Evolutionary conservation across 1,140 invertebrate genomes (phyloP).

Genomic region (Laupala kohalensis): DNA sequence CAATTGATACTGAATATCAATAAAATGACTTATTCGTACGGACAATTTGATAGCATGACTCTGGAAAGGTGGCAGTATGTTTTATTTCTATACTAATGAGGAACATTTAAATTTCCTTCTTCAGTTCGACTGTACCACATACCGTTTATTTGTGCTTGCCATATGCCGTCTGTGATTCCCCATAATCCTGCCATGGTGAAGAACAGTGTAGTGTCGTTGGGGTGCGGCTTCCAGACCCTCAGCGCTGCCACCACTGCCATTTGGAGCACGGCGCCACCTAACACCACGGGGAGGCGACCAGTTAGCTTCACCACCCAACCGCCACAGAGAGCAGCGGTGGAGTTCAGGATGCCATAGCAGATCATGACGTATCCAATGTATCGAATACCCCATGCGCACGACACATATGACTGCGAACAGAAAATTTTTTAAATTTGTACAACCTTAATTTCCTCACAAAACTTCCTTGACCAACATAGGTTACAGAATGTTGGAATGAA

Average conservation of each 20-base stretch:
- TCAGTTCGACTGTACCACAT: too few relatives aligned
- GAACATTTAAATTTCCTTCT: too few relatives aligned
- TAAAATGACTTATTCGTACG: too few relatives aligned
- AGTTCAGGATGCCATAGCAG: conserved; percentile 74
- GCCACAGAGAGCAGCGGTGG: conserved; percentile 61
- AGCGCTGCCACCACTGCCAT: conserved; percentile 49
- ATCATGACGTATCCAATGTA: conserved; percentile 88
- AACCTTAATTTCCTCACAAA: too few relatives aligned
- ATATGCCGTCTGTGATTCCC: conserved; percentile 82
- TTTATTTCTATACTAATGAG: too few relatives aligned
- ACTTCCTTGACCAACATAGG: too few relatives aligned
- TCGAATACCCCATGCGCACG: conserved; percentile 75
- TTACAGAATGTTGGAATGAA: too few relatives aligned
- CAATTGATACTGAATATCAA: too few relatives aligned
- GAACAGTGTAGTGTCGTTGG: conserved; percentile 53
- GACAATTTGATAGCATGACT: too few relatives aligned
- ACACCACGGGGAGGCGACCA: conserved; percentile 6
- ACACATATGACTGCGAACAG: conserved; percentile 64
- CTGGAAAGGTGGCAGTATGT: too few relatives aligned
- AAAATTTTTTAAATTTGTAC: too few relatives aligned
- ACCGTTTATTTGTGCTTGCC: conserved; percentile 93
- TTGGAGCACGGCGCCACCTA: conserved; percentile 24
- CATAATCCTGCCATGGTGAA: conserved; percentile 76
- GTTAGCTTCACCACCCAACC: conserved; percentile 61
- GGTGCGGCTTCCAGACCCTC: conserved; percentile 59